These are phyloP conservation scores for Nematolebias whitei DNA, from an alignment of 2,113 vertebrate species.

Conservation along the genomic window DNA sequence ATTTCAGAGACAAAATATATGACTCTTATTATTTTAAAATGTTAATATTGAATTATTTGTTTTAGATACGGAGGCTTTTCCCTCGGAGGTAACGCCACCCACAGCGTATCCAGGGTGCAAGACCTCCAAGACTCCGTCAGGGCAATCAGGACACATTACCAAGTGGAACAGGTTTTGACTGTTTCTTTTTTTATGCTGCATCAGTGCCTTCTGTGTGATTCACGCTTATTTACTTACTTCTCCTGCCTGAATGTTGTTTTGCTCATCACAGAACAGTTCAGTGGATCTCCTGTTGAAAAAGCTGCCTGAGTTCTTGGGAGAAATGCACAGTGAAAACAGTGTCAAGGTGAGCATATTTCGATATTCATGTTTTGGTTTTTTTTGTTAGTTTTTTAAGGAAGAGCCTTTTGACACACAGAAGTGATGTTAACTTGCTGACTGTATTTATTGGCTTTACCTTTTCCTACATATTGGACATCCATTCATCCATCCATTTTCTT, in stretches of 20 bases:
- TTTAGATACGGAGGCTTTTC: conserved; percentile 92
- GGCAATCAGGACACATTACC: conserved; percentile 73
- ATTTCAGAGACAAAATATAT: not conserved
- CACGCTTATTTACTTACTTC: not conserved
- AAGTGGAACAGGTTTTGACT: conserved; percentile 68
- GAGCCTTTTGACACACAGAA: not conserved
- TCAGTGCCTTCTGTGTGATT: not conserved
- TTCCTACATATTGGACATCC: not conserved
- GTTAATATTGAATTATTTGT: not conserved
- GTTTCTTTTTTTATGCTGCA: not conserved
- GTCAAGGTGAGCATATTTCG: conserved; percentile 82
- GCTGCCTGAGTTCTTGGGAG: conserved; percentile 75
- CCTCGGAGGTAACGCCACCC: conserved; percentile 75
- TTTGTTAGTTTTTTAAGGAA: conserved; percentile 6
- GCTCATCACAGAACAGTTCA: conserved; percentile 78
- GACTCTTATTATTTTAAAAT: not conserved
- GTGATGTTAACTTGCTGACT: not conserved
- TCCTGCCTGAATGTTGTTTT: not conserved
- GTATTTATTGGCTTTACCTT: too few species aligned
- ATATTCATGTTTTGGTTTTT: too few species aligned
- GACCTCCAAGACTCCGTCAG: conserved; percentile 66
- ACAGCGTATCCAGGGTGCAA: conserved; percentile 43
- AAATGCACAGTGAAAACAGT: conserved; percentile 77
- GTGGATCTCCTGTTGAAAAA: conserved; percentile 77
- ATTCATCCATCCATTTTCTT: too few species aligned